Conservation (phyloP, 1,140 invertebrate genomes). For the Pectinophora gossypiella region DNA sequence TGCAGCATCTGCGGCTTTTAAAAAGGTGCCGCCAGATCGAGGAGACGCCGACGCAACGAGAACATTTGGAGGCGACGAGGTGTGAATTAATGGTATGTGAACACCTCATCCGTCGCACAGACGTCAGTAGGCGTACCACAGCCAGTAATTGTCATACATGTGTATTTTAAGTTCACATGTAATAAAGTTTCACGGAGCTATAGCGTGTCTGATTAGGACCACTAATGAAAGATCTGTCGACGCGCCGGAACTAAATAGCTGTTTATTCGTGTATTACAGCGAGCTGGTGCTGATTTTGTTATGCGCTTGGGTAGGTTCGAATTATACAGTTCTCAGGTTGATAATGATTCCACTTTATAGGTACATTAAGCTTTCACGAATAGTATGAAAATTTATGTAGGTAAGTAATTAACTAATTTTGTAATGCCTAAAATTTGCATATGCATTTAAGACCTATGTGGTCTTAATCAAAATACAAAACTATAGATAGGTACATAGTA, state of each 20-base stretch:
- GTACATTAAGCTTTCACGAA: too few species aligned
- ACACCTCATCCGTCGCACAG: constrained; percentile 35
- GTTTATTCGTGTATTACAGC: constrained; percentile 28
- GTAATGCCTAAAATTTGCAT: too few species aligned
- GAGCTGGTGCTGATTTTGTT: not conserved
- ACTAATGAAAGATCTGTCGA: constrained; percentile 44
- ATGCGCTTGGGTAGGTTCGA: constrained; percentile 18
- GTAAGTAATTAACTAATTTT: too few species aligned
- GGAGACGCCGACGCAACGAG: constrained; percentile 5
- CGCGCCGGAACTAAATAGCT: constrained; percentile 16
- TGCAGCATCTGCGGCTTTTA: not conserved
- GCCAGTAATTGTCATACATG: constrained; percentile 59
- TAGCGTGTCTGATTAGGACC: constrained; percentile 38
- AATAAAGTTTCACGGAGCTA: constrained; percentile 41
- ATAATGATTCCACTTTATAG: too few species aligned
- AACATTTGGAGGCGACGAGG: constrained; percentile 29
- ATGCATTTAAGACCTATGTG: too few species aligned
- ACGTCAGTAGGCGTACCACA: constrained; percentile 33
- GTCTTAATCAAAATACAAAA: too few species aligned
- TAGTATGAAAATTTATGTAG: too few species aligned
- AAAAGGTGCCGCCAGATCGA: not conserved
- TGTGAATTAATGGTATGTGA: constrained; percentile 50
- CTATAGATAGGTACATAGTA: too few species aligned
- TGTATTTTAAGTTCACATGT: constrained; percentile 56
- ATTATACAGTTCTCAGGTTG: too few species aligned